Evolutionary conservation across 2,888 invertebrate species (phyloP).

Genomic region (Eristalis intricaria): DNA sequence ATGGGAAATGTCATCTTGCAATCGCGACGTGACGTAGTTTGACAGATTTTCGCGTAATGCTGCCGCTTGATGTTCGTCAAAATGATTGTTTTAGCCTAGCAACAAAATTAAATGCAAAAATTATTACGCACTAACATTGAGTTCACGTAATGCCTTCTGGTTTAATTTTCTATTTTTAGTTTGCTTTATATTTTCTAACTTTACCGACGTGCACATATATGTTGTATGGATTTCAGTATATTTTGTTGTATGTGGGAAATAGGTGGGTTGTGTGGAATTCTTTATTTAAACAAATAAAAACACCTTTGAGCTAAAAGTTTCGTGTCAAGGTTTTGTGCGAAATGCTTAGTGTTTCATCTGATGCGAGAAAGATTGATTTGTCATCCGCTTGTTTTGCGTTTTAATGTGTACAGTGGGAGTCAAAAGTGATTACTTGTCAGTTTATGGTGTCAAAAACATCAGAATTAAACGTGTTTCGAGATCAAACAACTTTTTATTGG

Average conservation of each 20-base stretch:
- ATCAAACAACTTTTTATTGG: neutral
- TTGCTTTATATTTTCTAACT: slow-evolving; percentile 18
- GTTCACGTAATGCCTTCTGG: slow-evolving; percentile 34
- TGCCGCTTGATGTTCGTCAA: slow-evolving; percentile 19
- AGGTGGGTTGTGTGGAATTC: slow-evolving; percentile 22
- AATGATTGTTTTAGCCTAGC: slow-evolving; percentile 52
- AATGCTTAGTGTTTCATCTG: slow-evolving; percentile 39
- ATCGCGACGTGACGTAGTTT: slow-evolving; percentile 1
- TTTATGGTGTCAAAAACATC: neutral
- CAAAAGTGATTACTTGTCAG: neutral
- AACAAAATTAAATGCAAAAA: slow-evolving; percentile 17
- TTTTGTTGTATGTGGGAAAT: neutral
- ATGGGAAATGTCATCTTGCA: neutral
- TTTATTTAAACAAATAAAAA: slow-evolving; percentile 26
- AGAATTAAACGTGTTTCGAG: neutral
- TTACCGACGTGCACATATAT: neutral
- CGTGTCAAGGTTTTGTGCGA: slow-evolving; percentile 58
- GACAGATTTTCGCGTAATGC: slow-evolving; percentile 11
- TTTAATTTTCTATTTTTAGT: slow-evolving; percentile 38
- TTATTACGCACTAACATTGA: slow-evolving; percentile 43
- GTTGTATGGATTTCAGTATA: neutral
- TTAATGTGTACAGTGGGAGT: neutral
- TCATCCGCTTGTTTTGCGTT: slow-evolving; percentile 20
- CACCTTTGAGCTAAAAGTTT: slow-evolving; percentile 32
- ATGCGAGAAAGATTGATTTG: slow-evolving; percentile 5